These are phyloP conservation scores for Crotalus horridus DNA, from an alignment of 2,113 vertebrate genomes.

Conservation along the genomic window DNA sequence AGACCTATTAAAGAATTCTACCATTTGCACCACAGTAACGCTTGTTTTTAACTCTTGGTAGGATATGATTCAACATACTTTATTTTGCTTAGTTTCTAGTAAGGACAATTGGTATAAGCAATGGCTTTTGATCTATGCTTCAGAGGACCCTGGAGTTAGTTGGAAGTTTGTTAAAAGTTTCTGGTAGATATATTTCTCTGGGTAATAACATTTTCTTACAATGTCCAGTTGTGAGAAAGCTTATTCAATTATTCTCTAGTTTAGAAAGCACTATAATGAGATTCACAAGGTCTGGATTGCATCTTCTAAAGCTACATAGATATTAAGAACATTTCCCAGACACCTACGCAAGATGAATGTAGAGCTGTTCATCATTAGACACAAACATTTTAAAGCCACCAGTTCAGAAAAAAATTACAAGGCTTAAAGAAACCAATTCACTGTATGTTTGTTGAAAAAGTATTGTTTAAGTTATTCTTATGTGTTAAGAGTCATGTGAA, in stretches of 20 bases:
- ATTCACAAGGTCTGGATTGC: neutral
- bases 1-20: constrained; percentile 44
- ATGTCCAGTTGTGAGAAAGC: neutral
- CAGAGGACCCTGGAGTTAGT: neutral
- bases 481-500: neutral
- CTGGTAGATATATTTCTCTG: neutral
- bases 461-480: neutral
- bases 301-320: neutral
- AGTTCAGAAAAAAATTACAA: neutral
- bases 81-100: neutral
- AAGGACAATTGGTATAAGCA: neutral
- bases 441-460: neutral
- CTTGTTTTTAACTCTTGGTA: constrained; percentile 46
- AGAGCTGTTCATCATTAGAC: neutral
- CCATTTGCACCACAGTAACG: constrained; percentile 45
- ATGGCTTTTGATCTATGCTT: neutral
- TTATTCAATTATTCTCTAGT: neutral
- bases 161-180: neutral
- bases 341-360: neutral
- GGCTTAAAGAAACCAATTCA: neutral
- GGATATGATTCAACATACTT: constrained; percentile 29
- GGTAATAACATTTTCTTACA: neutral
- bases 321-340: neutral
- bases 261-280: neutral
- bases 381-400: neutral